phyloP scores from a whole-genome alignment of 2,113 vertebrate species.

The Platanista minor region DNA sequence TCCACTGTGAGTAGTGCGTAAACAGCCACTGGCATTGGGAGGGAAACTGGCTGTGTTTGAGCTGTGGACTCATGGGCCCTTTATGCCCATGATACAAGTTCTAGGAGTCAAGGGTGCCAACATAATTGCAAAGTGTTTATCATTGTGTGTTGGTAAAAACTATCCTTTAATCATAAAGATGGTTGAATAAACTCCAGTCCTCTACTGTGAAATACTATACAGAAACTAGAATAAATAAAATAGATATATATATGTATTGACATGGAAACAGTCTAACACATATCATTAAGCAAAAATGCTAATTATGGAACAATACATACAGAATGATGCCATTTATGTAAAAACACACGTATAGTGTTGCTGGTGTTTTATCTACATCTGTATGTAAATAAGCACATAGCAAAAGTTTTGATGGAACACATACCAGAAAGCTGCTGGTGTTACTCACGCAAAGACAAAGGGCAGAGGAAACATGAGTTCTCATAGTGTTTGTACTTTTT shows the following conservation, averaged over 20 bases:
- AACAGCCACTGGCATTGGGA: not conserved
- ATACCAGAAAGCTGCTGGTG: rapidly evolving
- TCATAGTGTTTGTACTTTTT: not conserved
- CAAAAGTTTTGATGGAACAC: rapidly evolving
- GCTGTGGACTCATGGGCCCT: rapidly evolving
- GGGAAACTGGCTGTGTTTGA: not conserved
- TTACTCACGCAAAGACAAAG: not conserved
- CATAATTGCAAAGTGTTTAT: not conserved
- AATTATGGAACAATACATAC: not conserved
- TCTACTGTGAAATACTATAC: not conserved
- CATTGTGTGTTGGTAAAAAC: not conserved
- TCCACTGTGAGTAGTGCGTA: rapidly evolving
- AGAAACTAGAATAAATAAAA: rapidly evolving
- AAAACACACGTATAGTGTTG: not conserved
- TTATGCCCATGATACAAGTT: no score
- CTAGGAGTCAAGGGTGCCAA: not conserved
- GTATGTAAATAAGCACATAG: not conserved
- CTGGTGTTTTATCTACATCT: rapidly evolving
- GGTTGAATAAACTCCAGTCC: rapidly evolving
- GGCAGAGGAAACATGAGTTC: no score
- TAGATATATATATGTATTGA: rapidly evolving
- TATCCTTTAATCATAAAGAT: not conserved
- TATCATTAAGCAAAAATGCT: not conserved
- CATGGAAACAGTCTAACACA: not conserved
- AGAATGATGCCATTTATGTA: not conserved